Percentiles rank a stretch among this genome's conserved stretches.
Evolutionary conservation across 2,113 vertebrate genomes (phyloP).

Genomic region (Spea multiplicata): DNA sequence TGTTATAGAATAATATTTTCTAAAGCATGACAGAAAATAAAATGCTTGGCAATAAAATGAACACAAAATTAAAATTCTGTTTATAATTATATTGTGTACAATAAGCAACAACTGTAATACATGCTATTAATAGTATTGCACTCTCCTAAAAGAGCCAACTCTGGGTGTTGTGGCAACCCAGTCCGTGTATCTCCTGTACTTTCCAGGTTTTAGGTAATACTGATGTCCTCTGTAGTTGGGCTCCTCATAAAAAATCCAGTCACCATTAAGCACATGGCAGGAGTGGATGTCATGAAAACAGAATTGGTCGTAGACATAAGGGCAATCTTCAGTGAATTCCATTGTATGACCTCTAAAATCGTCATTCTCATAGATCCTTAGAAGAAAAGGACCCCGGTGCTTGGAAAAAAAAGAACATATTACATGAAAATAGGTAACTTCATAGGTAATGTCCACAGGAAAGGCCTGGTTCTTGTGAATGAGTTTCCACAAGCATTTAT

Average conservation of each 20-base stretch:
- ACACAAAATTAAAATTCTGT: too few relatives aligned
- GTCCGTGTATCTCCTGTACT: constrained; percentile 73
- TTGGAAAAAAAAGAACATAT: constrained; percentile 26
- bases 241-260: constrained; percentile 75
- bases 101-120: background rate
- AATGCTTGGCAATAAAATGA: too few relatives aligned
- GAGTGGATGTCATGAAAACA: constrained; percentile 66
- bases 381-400: constrained; percentile 71
- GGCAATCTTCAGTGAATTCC: constrained; percentile 75
- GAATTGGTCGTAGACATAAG: constrained; percentile 62
- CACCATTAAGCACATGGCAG: constrained; percentile 70
- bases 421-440: too few relatives aligned
- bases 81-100: too few relatives aligned
- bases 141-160: background rate
- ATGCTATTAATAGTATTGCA: background rate
- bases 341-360: constrained; percentile 73
- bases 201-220: constrained; percentile 71
- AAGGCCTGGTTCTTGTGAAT: too few relatives aligned
- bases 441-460: too few relatives aligned
- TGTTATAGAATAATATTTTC: too few relatives aligned
- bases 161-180: constrained; percentile 55
- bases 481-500: too few relatives aligned
- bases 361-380: constrained; percentile 72
- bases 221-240: constrained; percentile 52
- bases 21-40: too few relatives aligned